Base-by-base conservation (phyloP, 2,113 vertebrate genomes). In the Ploceus nigricollis region DNA sequence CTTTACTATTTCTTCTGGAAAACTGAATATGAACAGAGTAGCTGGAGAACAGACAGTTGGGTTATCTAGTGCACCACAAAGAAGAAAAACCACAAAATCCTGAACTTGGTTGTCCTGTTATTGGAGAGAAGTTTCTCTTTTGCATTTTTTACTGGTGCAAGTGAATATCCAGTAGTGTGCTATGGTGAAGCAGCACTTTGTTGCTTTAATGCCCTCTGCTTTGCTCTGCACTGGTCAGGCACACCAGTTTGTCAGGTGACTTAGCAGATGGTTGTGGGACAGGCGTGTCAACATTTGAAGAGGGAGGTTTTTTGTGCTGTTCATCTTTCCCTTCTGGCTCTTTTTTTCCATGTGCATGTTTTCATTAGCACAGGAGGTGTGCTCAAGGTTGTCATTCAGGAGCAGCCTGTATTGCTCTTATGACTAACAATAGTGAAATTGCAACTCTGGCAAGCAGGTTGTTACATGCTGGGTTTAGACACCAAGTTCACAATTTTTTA, bases 211-310 rank as follows among this genome's bases (percentile, higher is more conserved):
- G 28, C 40, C 22, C 31, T 68, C 25, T 73, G 28, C 31, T 86
- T 69, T 79, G 31, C 48, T 92, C 39, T 79, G 10, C 39, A 15
- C n/a, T n/a, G 42, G 33, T 54, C 5, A 13, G 54, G 39, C 28
- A 33, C 9, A 7, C 10, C 33, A 21, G 25, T 65, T 80, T 73
- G 28, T 68, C 24, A 23, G 24, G 44, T 72, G 57, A 14, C 45
- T 44, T 35, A 30, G 69, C 72, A 73, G 61, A 21, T 78, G 78
- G 48, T 24, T 89, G 82, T 51, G 76, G 50, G 73, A 11, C 33
- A 45, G 54, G 42, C 0, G 0, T 73, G 45, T 76, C 63, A 75
- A 0, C 30, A 15, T 63, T n/a, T 78, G 47, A 11, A 35, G 68
- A 83, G 27, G 1, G 7, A 73, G 40, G 15, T 40, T 88, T 80